Evolutionary conservation across 2,888 invertebrate species (phyloP).

Genomic region (Chaetogeoica ovagalla): DNA sequence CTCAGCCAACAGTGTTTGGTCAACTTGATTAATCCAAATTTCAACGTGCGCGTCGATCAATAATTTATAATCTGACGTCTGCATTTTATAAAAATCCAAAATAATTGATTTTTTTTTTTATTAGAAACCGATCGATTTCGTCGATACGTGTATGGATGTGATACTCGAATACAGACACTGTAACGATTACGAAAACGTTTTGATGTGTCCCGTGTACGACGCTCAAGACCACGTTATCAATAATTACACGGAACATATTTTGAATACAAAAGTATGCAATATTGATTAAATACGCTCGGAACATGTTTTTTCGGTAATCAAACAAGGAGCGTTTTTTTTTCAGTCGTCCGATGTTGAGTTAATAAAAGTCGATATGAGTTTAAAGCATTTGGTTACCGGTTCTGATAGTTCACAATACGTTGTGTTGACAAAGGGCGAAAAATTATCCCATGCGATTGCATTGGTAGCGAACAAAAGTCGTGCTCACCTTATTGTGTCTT

Average conservation of each 20-base stretch:
- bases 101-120: neutral
- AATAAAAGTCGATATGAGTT: neutral
- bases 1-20: constrained; percentile 4
- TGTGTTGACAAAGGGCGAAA: neutral
- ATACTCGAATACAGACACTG: neutral
- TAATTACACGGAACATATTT: neutral
- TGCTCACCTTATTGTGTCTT: constrained; percentile 6
- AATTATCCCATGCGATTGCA: neutral
- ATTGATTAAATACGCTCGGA: neutral
- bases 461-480: neutral
- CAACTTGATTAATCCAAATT: neutral
- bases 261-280: constrained; percentile 3
- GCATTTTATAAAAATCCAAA: too few relatives aligned
- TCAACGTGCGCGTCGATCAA: neutral
- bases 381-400: neutral
- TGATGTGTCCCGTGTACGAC: neutral
- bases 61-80: too few relatives aligned
- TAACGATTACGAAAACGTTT: constrained; percentile 7
- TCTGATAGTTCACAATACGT: neutral
- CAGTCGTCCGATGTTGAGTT: neutral
- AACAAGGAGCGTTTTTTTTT: neutral
- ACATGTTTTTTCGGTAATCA: neutral
- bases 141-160: constrained; percentile 6
- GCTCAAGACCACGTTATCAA: neutral
- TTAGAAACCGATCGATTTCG: constrained; percentile 5